Evolutionary conservation across 2,888 invertebrate genomes (phyloP), one percentile per base, ranked within the genome.

Genomic region (Hydroisotoma schaefferi): DNA sequence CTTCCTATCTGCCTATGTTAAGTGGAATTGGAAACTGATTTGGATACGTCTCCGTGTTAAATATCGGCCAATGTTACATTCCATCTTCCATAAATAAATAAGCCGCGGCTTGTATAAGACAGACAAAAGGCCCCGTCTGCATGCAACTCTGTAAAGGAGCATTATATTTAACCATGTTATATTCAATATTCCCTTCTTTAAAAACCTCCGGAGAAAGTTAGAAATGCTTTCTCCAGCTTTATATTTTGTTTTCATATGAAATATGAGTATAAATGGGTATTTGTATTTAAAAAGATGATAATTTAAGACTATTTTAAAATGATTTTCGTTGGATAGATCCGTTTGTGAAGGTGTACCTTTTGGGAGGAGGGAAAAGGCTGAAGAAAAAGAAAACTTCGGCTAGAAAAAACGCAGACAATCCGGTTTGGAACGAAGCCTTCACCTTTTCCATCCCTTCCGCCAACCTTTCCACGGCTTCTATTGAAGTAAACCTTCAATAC

Each of bases 371-470:
- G 0, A 90, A 88, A 74, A 84, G 90, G 49, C 85, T 88, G 33
- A 88, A 91, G 78, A 87, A 87, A 78, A 93, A 91, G 83, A 93
- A 93, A 80, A 93, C 92, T 28, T 86, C 87, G 10, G 86, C 86
- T 61, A 82, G 83, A 61, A 87, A 85, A 76, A 84, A 85, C 44
- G 87, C 86, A 68, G 82, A 83, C 69, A 87, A 86, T 78, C 93
- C 93, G 1, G 87, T 88, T 15, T 94, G 93, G 93, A 93, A 94
- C 76, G 94, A 94, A 77, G 90, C 93, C 18, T 82, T 93, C 61
- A 87, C 88, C 26, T 94, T 93, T 76, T 90, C 88, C 75, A 81
- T 93, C 72, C 84, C 89, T 48, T 85, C 90, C 23, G 82, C 83
- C 57, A 84, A 85, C 74, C 80, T 93, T 23, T 83, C 85, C 58